These are phyloP conservation scores for Diglossa brunneiventris DNA, from an alignment of 2,113 vertebrate species.

Conservation along the genomic window DNA sequence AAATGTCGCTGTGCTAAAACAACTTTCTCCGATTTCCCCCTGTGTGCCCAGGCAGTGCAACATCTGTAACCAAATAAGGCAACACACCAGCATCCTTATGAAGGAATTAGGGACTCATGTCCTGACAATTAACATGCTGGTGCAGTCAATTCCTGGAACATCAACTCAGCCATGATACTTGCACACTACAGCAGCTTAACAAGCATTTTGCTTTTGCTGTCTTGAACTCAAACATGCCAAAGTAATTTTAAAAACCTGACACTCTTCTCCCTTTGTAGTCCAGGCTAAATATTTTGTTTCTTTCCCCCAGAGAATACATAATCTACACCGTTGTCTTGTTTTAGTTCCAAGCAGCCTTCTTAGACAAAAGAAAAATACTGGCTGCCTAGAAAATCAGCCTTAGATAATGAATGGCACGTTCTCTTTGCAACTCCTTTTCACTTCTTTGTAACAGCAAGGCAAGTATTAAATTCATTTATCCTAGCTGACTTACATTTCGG, in stretches of 20 bases:
- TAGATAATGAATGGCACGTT: background rate
- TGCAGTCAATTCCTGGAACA: background rate
- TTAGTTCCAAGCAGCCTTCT: background rate
- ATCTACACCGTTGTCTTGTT: background rate
- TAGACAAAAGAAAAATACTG: background rate
- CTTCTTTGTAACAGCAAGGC: background rate
- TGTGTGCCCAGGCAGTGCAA: background rate
- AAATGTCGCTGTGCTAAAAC: background rate
- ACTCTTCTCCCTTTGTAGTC: background rate
- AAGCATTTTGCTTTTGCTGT: constrained; percentile 9
- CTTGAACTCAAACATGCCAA: background rate
- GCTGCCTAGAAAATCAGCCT: background rate
- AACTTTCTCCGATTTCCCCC: background rate
- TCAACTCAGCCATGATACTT: background rate
- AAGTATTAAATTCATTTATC: background rate
- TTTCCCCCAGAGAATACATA: background rate
- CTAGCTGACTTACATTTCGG: background rate
- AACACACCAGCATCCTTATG: background rate
- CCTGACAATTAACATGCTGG: constrained; percentile 11
- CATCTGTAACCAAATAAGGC: constrained; percentile 34
- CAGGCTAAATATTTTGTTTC: constrained; percentile 29
- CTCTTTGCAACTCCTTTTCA: background rate
- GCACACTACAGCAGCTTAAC: background rate
- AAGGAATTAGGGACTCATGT: background rate
- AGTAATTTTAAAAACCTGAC: constrained; percentile 18